Evolutionary conservation across 1,140 invertebrate species (phyloP).

Genomic region (Cyphomyrmex costatus): DNA sequence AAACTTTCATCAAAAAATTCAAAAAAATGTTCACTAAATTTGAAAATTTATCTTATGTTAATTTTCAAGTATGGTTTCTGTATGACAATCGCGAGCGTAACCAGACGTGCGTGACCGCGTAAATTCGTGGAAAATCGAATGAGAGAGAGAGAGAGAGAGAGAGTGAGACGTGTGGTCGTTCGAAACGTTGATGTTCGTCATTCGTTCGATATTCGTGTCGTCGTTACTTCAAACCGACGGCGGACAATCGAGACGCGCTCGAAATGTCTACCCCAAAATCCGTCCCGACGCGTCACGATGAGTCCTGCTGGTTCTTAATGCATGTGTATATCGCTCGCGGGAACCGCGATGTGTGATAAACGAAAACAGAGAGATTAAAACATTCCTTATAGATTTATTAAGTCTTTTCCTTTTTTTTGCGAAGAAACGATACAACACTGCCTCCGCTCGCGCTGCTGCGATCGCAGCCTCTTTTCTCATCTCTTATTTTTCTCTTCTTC

Average conservation of each 20-base stretch:
- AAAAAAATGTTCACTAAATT: background rate
- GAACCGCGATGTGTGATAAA: conserved; percentile 42
- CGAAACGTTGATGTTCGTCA: conserved; percentile 45
- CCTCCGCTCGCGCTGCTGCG: conserved; percentile 47
- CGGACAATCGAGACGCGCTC: conserved; percentile 41
- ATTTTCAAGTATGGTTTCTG: background rate
- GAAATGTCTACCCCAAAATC: conserved; percentile 42
- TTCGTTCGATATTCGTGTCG: conserved; percentile 44
- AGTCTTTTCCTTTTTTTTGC: conserved; percentile 62
- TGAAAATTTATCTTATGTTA: conserved; percentile 8
- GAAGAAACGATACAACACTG: conserved; percentile 64
- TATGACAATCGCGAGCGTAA: conserved; percentile 38
- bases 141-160: too few relatives aligned
- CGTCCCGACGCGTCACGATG: conserved; percentile 43
- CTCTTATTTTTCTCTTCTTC: conserved; percentile 53
- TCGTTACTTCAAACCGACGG: conserved; percentile 37
- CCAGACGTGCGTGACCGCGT: conserved; percentile 37
- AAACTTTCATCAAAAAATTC: conserved; percentile 3
- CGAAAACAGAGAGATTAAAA: conserved; percentile 31
- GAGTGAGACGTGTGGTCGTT: conserved; percentile 49
- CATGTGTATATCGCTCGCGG: conserved; percentile 27
- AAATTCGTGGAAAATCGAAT: conserved; percentile 32
- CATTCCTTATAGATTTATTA: conserved; percentile 37
- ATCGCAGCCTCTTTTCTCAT: conserved; percentile 8
- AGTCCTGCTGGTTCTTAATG: conserved; percentile 35